These are phyloP conservation scores for Morpho deidamia DNA, from an alignment of 2,888 invertebrate genomes.

Conservation along the genomic window DNA sequence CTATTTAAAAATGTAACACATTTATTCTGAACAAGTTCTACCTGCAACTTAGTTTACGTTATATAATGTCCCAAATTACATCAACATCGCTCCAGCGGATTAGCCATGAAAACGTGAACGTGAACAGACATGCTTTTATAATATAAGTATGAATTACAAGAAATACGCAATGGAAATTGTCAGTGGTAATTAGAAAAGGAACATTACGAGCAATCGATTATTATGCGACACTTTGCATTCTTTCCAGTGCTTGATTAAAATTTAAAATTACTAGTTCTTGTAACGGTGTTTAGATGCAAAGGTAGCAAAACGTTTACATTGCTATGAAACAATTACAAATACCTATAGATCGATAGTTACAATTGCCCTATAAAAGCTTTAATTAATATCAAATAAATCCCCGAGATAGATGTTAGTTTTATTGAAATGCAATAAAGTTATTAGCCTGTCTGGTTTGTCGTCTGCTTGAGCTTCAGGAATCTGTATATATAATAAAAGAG, in stretches of 20 bases:
- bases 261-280: background rate
- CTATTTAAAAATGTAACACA: no score
- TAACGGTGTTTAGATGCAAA: background rate
- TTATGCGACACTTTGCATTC: background rate
- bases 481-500: no score
- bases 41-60: no score
- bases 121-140: no score
- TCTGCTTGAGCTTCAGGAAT: no score
- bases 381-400: background rate
- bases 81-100: no score
- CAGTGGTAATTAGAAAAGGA: background rate
- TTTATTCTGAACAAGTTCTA: no score
- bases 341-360: background rate
- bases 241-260: slow-evolving; percentile 1
- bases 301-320: background rate
- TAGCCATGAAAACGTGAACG: no score
- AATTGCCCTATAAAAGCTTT: background rate
- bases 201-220: background rate
- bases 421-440: no score
- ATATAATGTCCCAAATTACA: no score
- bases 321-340: slow-evolving; percentile 1
- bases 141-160: no score
- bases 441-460: no score
- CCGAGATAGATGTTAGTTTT: background rate
- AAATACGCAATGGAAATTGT: background rate